Evolutionary conservation across 2,797 vertebrate genomes (phyloP), one percentile per base, ranked within the genome.

Genomic region (Diglossa cyanea): DNA sequence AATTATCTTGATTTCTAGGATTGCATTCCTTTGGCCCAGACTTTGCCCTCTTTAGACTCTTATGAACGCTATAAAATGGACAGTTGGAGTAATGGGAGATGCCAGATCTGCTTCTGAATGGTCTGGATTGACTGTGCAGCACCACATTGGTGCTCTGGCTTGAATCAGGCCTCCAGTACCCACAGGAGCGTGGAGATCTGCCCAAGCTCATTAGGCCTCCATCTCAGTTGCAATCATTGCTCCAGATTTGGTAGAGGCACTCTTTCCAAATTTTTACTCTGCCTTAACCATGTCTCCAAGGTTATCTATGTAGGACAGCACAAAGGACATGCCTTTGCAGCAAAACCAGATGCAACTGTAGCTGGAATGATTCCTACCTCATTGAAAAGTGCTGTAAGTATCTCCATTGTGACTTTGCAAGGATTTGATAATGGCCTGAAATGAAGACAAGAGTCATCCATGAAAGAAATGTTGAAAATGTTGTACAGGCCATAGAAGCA

Each of bases 371-470:
- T 62, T 81, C 51, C 53, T 39, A 19, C 26, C 21, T 63, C n/a
- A 18, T 5, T 67, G 51, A 53, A 70, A 79, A 78, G 1, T 16
- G 15, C 16, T 57, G 7, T 26, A 20, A 61, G 9, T 35, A 25
- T 31, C 31, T 85, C 55, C 28, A 23, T 18, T 0, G 0, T 26
- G 72, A 73, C 47, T 45, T 55, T 44, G 21, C 7, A 6, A 4
- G 48, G 30, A 44, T 50, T 79, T 73, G 44, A 57, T 76, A 66
- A 42, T 2, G 37, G 14, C 7, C 10, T 60, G 77, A 81, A 71
- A 73, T 24, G 33, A 92, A 79, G 37, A 67, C 25, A 53, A 26
- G 2, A 54, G 44, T 55, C 3, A 58, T 10, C 26, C 13, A 13
- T 0, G 4, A 63, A 28, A 42, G 8, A 13, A 58, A 39, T 13